These are phyloP conservation scores for Nibea albiflora DNA, from an alignment of 2,113 vertebrate species.

Conservation along the genomic window DNA sequence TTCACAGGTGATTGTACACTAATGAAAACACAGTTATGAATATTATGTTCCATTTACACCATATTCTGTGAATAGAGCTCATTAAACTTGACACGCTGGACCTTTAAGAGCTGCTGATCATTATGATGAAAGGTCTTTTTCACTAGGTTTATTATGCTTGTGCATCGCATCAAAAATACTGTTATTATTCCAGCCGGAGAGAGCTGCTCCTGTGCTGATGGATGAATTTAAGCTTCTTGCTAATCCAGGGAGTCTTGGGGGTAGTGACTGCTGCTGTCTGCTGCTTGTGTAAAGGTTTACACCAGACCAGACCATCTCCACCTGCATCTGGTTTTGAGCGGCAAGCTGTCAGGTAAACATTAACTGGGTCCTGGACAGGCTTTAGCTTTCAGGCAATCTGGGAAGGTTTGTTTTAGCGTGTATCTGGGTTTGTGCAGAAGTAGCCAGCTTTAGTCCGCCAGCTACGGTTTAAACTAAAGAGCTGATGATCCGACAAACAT, in stretches of 20 bases:
- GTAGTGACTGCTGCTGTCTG: constrained; percentile 34
- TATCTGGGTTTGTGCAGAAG: not conserved
- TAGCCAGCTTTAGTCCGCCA: not conserved
- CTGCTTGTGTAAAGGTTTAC: constrained; percentile 41
- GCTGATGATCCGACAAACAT: not conserved
- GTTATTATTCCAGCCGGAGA: not conserved
- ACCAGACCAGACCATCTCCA: constrained; percentile 43
- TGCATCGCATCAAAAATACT: not conserved
- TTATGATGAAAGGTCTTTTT: not conserved
- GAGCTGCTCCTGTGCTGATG: constrained; percentile 19
- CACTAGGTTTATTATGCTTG: not conserved
- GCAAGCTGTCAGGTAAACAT: constrained; percentile 51
- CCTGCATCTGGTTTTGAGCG: constrained; percentile 53
- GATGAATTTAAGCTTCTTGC: constrained; percentile 17
- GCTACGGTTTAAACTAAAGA: not conserved
- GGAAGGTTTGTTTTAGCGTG: constrained; percentile 15
- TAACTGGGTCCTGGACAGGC: constrained; percentile 34
- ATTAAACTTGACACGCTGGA: too few species aligned
- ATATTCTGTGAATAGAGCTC: too few species aligned
- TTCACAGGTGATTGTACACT: too few species aligned
- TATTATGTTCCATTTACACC: too few species aligned
- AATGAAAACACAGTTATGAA: too few species aligned
- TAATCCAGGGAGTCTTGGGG: constrained; percentile 14
- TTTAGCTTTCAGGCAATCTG: constrained; percentile 15
- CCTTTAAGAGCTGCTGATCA: not conserved